Conservation (phyloP, 2,888 invertebrate species). For the Leptopilina syphax region DNA sequence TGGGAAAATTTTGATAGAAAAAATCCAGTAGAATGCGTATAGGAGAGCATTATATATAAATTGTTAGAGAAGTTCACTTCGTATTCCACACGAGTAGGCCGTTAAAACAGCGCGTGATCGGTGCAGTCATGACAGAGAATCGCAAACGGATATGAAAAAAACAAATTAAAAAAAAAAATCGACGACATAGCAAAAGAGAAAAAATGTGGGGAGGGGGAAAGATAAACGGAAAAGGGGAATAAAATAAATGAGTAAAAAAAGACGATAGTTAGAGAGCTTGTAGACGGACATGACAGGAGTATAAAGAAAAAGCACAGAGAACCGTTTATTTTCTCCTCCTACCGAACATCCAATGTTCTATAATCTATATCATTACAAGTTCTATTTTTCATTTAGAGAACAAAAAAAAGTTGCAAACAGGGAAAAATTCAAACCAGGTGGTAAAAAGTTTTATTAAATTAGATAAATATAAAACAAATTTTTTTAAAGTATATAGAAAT, state of each 20-base stretch:
- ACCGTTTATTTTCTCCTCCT: conserved; percentile 9
- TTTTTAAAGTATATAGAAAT: too few species aligned
- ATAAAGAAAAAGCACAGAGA: conserved; percentile 12
- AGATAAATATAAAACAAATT: too few species aligned
- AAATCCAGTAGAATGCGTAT: background rate
- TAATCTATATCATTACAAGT: conserved; percentile 23
- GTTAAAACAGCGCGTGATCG: conserved; percentile 59
- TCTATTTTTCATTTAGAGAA: too few species aligned
- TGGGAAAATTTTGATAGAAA: background rate
- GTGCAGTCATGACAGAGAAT: conserved; percentile 31
- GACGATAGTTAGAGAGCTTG: conserved; percentile 17
- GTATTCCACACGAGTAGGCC: conserved; percentile 56
- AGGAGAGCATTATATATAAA: conserved; percentile 15
- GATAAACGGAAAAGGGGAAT: conserved; percentile 25
- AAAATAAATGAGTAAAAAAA: conserved; percentile 13
- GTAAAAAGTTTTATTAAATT: too few species aligned
- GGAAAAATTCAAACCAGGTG: too few species aligned
- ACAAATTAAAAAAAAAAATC: conserved; percentile 33
- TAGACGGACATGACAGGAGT: conserved; percentile 23
- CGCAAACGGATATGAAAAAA: conserved; percentile 46
- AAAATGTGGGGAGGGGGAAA: conserved; percentile 1
- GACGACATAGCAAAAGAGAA: conserved; percentile 14
- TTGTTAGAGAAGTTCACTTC: conserved; percentile 28
- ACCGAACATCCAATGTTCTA: background rate
- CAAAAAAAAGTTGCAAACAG: too few species aligned